Conservation (phyloP, 2,888 invertebrate genomes). For the Phalera bucephala region DNA sequence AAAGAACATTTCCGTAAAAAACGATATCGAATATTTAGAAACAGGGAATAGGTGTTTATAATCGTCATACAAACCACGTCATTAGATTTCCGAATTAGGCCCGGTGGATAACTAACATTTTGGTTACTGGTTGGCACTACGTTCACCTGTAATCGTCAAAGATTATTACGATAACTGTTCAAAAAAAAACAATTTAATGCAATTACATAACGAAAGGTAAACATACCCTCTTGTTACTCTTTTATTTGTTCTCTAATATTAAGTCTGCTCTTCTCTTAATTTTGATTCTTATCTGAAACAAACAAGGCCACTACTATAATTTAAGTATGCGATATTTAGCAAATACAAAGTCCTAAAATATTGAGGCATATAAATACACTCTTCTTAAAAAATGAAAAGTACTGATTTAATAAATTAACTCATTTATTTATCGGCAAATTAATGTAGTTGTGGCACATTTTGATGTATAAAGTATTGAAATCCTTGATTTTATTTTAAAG, state of each 20-base stretch:
- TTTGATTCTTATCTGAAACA: neutral
- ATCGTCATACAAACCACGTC: neutral
- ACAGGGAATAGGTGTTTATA: neutral
- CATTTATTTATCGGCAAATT: neutral
- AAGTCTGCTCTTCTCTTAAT: neutral
- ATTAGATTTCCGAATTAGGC: neutral
- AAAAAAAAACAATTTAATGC: neutral
- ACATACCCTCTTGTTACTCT: neutral
- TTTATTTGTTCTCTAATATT: neutral
- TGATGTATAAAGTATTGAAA: neutral
- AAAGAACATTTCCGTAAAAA: neutral
- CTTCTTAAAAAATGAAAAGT: neutral
- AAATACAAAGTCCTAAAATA: neutral
- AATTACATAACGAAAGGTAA: neutral
- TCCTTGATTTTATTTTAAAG: neutral
- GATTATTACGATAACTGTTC: neutral
- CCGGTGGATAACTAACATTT: neutral
- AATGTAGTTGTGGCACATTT: neutral
- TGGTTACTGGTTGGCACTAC: neutral
- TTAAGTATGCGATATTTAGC: too few species aligned
- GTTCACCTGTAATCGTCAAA: neutral
- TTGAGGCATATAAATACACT: neutral
- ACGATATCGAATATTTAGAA: neutral
- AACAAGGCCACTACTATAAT: too few species aligned
- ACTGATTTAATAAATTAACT: neutral